Evolutionary conservation across 2,113 vertebrate species (phyloP).

Genomic region (Lampris incognitus): DNA sequence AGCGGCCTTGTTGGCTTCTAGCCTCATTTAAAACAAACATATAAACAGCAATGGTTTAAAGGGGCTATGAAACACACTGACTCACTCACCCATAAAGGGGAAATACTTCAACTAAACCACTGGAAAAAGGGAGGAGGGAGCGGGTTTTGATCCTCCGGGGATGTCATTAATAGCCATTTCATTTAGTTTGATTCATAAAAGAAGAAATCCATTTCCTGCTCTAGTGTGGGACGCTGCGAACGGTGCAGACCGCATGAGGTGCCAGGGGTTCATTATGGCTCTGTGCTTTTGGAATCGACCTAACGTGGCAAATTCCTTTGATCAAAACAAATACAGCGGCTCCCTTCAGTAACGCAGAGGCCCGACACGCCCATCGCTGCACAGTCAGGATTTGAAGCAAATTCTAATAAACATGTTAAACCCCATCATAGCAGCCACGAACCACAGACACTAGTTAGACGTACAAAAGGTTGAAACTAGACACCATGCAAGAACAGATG

Average conservation of each 20-base stretch:
- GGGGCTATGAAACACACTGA: constrained; percentile 58
- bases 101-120: constrained; percentile 70
- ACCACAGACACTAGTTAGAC: constrained; percentile 53
- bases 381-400: constrained; percentile 49
- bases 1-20: constrained; percentile 48
- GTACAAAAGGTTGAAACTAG: constrained; percentile 30
- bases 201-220: constrained; percentile 61
- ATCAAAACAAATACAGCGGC: constrained; percentile 48
- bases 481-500: constrained; percentile 11
- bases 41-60: constrained; percentile 66
- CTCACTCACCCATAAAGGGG: constrained; percentile 60
- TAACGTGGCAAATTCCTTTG: constrained; percentile 24
- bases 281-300: constrained; percentile 7
- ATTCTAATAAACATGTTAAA: constrained; percentile 57
- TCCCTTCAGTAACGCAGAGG: neutral
- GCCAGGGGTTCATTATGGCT: constrained; percentile 36
- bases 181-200: constrained; percentile 69
- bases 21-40: constrained; percentile 65
- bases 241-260: constrained; percentile 46
- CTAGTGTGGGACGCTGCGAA: constrained; percentile 56
- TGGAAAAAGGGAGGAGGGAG: constrained; percentile 56
- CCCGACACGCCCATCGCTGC: constrained; percentile 3
- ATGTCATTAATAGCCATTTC: constrained; percentile 71
- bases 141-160: constrained; percentile 57
- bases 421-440: constrained; percentile 41